These are phyloP conservation scores for Pardosa pseudoannulata DNA, from an alignment of 2,888 invertebrate species.

Conservation along the genomic window DNA sequence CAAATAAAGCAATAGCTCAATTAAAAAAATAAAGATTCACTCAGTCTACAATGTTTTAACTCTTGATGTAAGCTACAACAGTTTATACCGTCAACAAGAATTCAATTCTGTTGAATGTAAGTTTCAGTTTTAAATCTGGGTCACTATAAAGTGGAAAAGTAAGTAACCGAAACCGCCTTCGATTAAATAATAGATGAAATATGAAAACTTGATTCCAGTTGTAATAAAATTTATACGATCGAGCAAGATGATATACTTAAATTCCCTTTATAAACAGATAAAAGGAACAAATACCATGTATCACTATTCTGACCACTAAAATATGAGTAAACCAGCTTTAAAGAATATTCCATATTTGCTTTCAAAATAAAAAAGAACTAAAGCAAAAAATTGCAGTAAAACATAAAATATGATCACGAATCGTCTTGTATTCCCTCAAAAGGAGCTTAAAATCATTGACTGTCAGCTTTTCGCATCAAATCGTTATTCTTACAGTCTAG, in stretches of 20 bases:
- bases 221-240: neutral
- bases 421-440: slow-evolving; percentile 33
- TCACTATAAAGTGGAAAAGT: too few relatives aligned
- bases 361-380: neutral
- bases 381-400: neutral
- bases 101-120: too few relatives aligned
- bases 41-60: too few relatives aligned
- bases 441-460: slow-evolving; percentile 44
- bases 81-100: too few relatives aligned
- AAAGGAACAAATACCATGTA: neutral
- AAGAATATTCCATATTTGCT: slow-evolving; percentile 1
- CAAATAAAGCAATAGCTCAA: too few relatives aligned
- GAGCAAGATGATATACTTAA: neutral
- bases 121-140: too few relatives aligned
- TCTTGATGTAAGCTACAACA: too few relatives aligned
- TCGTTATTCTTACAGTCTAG: slow-evolving; percentile 48
- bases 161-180: too few relatives aligned
- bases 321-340: neutral
- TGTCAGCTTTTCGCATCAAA: slow-evolving; percentile 57
- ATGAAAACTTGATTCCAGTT: too few relatives aligned
- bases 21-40: too few relatives aligned
- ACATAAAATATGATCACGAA: slow-evolving; percentile 22
- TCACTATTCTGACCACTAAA: neutral
- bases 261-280: neutral
- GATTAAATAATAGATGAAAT: too few relatives aligned